A percentile compares a stretch with the other conserved stretches of the same genome.
phyloP scores from a whole-genome alignment of 2,113 vertebrate genomes.

The Recurvirostra avosetta region DNA sequence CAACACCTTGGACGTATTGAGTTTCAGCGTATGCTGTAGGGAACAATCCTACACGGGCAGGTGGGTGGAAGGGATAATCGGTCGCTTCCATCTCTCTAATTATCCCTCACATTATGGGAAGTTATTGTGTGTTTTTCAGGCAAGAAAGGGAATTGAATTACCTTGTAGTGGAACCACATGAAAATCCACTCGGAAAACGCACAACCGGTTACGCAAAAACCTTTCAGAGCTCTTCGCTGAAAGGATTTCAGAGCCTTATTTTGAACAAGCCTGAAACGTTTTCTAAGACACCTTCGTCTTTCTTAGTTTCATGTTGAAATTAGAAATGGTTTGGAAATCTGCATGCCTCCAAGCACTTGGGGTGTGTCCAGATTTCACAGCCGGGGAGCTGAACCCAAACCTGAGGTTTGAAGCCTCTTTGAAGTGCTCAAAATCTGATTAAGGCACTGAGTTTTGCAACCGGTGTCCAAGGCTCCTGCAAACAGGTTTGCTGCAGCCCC shows the following conservation, averaged over 20 bases:
- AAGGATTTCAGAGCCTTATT: neutral
- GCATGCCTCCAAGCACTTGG: neutral
- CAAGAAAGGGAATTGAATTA: neutral
- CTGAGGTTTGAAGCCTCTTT: neutral
- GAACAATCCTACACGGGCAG: neutral
- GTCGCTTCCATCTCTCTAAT: neutral
- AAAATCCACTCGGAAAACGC: neutral
- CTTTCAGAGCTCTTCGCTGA: neutral
- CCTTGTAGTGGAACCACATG: neutral
- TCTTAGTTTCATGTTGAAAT: neutral
- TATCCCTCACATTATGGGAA: neutral
- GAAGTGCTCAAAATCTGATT: neutral
- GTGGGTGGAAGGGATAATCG: neutral
- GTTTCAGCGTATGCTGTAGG: neutral
- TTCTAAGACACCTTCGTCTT: neutral
- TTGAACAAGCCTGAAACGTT: neutral
- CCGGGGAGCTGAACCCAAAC: neutral
- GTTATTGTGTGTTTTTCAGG: neutral
- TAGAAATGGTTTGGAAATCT: neutral
- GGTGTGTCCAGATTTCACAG: neutral
- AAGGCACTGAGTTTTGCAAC: neutral
- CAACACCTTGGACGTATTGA: neutral
- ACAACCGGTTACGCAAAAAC: neutral
- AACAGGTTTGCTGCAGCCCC: neutral
- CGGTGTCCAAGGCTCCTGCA: neutral